Evolutionary conservation across 2,113 vertebrate genomes (phyloP).

Genomic region (Uropsilus gracilis): DNA sequence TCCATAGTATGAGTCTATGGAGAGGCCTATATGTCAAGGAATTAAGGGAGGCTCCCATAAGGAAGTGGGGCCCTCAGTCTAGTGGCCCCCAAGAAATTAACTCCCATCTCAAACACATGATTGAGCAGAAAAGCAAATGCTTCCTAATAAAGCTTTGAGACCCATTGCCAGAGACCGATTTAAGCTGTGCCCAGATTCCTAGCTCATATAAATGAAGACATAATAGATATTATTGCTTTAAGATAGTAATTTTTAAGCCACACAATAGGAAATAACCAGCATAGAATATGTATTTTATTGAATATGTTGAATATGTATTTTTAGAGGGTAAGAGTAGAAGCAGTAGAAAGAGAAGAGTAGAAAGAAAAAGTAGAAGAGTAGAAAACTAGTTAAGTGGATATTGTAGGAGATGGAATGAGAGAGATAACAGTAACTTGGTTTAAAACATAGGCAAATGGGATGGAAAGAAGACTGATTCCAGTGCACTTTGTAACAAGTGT

Average conservation of each 20-base stretch:
- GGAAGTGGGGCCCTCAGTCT: background rate
- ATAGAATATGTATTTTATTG: no score
- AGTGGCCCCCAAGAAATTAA: background rate
- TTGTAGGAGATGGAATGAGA: background rate
- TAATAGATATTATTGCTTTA: background rate
- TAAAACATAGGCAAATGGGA: background rate
- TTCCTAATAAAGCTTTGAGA: background rate
- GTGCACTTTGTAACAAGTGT: background rate
- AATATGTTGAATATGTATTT: background rate
- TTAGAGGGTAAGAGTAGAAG: background rate
- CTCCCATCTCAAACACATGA: background rate
- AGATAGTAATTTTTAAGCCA: background rate
- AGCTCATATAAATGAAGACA: background rate
- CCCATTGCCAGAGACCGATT: background rate
- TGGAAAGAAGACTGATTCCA: background rate
- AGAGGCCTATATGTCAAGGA: background rate
- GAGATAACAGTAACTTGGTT: background rate
- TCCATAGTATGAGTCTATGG: background rate
- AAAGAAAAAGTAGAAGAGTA: background rate
- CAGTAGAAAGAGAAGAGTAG: no score
- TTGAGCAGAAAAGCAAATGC: background rate
- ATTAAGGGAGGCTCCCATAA: background rate
- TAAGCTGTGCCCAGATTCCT: background rate
- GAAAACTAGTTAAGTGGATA: background rate
- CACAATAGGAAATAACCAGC: background rate